A percentile compares a stretch with the other conserved stretches of the same genome.
These are phyloP conservation scores for Linnaemya vulpina DNA, from an alignment of 2,888 invertebrate genomes.

Conservation along the genomic window DNA sequence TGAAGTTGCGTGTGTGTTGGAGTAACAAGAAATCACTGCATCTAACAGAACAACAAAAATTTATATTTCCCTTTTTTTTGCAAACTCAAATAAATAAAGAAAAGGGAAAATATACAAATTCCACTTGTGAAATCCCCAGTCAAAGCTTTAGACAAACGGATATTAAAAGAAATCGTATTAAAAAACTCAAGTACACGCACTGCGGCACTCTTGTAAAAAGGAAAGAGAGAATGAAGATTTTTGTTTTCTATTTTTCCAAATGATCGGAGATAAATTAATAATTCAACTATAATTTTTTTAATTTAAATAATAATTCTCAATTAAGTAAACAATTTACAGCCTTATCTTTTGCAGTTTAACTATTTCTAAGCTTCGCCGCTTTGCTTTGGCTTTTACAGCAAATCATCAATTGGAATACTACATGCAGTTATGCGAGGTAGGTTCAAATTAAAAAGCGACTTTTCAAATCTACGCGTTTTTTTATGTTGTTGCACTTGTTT, in stretches of 20 bases:
- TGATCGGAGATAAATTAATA: not conserved
- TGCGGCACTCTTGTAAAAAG: constrained; percentile 43
- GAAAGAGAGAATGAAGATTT: not conserved
- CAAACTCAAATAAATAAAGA: constrained; percentile 75
- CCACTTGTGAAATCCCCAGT: constrained; percentile 79
- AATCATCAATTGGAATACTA: no score
- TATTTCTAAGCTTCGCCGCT: no score
- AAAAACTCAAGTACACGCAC: constrained; percentile 51
- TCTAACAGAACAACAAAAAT: constrained; percentile 9
- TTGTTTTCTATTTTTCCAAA: not conserved
- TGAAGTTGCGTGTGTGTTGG: constrained; percentile 13
- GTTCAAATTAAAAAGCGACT: no score
- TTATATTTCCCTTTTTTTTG: constrained; percentile 28
- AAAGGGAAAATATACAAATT: constrained; percentile 44
- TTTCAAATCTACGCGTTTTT: no score
- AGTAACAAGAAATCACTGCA: constrained; percentile 59
- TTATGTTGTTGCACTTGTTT: no score
- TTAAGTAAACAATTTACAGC: no score
- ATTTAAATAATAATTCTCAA: no score
- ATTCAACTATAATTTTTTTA: no score
- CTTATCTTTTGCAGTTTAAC: no score
- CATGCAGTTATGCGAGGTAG: no score
- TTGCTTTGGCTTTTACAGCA: no score
- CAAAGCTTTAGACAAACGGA: constrained; percentile 78
- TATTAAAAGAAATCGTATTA: constrained; percentile 7